phyloP scores from a whole-genome alignment of 1,140 invertebrate species.

The Cherax destructor region DNA sequence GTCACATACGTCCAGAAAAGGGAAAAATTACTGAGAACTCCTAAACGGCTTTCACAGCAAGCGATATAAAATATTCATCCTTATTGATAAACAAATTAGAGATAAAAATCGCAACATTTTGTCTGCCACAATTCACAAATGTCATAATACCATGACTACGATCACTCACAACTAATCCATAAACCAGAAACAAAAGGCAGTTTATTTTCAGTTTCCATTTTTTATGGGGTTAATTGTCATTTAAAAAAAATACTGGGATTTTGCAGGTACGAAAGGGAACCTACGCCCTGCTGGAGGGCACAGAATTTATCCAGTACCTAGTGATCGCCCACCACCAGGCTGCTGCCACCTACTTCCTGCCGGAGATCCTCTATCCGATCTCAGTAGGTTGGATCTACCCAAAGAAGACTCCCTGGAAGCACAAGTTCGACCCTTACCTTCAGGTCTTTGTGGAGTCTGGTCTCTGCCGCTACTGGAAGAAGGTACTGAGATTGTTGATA shows the following conservation, averaged over 20 bases:
- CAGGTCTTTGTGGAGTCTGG: conserved; percentile 34
- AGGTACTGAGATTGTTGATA: neutral
- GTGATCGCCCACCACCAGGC: conserved; percentile 1
- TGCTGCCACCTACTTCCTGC: conserved; percentile 34
- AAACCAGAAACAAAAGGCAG: too few relatives aligned
- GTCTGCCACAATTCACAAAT: too few relatives aligned
- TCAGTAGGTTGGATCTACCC: conserved; percentile 48
- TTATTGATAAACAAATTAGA: too few relatives aligned
- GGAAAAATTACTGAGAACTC: too few relatives aligned
- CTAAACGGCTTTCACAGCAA: too few relatives aligned
- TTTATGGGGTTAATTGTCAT: neutral
- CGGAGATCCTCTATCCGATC: conserved; percentile 23
- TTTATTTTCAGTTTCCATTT: neutral
- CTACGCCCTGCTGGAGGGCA: conserved; percentile 25
- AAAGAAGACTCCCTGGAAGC: conserved; percentile 54
- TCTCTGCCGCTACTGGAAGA: conserved; percentile 12
- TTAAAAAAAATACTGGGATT: neutral
- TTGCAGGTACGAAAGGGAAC: conserved; percentile 23
- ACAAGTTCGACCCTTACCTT: conserved; percentile 46
- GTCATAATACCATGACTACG: too few relatives aligned
- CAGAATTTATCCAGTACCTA: conserved; percentile 31
- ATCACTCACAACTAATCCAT: too few relatives aligned
- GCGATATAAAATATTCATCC: too few relatives aligned
- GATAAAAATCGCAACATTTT: too few relatives aligned
- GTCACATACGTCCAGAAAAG: too few relatives aligned